phyloP scores from a whole-genome alignment of 2,797 vertebrate genomes.

The Sebastiscus tertius region DNA sequence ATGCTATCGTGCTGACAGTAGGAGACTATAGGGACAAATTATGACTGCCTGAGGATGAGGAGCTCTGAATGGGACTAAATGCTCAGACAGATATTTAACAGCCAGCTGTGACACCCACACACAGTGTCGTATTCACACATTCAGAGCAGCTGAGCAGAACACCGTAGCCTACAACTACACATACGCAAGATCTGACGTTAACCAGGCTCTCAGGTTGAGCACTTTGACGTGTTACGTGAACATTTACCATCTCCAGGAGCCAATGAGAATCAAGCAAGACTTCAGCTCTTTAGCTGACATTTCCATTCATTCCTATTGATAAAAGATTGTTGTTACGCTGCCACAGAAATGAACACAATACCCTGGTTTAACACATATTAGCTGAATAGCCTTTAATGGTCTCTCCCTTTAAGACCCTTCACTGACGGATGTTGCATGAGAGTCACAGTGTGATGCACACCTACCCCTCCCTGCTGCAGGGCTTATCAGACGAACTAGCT shows the following conservation, averaged over 20 bases:
- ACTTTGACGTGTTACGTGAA: not conserved
- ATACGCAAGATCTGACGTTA: conserved; percentile 4
- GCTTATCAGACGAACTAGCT: conserved; percentile 18
- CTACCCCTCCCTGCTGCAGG: conserved; percentile 7
- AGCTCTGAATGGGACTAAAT: conserved; percentile 43
- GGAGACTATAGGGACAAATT: conserved; percentile 27
- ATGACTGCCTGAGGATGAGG: conserved; percentile 14
- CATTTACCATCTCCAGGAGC: not conserved
- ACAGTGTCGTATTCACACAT: conserved; percentile 16
- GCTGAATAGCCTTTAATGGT: not conserved
- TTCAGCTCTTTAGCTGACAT: not conserved
- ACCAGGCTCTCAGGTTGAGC: not conserved
- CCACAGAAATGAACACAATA: not conserved
- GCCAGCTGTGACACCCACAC: conserved; percentile 63
- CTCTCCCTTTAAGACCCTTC: conserved; percentile 7
- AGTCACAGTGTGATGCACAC: conserved; percentile 17
- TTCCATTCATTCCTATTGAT: not conserved
- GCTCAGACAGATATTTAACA: conserved; percentile 45
- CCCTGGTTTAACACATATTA: not conserved
- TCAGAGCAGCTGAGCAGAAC: conserved; percentile 23
- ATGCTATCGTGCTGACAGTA: conserved; percentile 11
- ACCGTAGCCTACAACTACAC: conserved; percentile 26
- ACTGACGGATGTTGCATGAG: conserved; percentile 23
- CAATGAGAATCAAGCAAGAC: not conserved
- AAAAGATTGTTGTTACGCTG: not conserved